Base-by-base conservation (phyloP, 2,797 vertebrate genomes). In the Tamandua tetradactyla region DNA sequence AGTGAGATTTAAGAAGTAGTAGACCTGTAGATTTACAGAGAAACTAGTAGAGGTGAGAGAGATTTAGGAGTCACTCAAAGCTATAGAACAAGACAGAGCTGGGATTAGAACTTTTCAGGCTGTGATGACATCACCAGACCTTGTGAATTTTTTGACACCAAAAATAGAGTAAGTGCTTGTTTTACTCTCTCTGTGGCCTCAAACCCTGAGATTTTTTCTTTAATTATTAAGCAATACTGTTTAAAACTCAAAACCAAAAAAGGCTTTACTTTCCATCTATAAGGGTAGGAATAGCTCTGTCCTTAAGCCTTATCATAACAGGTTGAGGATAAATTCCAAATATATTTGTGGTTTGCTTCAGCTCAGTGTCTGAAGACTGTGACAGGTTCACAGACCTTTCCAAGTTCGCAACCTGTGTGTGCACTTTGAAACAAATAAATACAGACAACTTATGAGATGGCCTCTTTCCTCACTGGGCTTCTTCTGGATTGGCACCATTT, bases 291-390 rank as follows among this genome's bases (percentile, higher is more conserved):
- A 69, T 83, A 83, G 64, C 76, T 76, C 76, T 81, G n/a, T 80
- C 49, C 40, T 91, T 92, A 92, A 92, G 66, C 71, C 76, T 93
- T 78, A 18, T 61, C 92, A 92, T 95, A 96, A 96, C 95, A 96
- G 96, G 95, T 97, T 96, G 95, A 97, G 96, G 95, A 96, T 97
- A 97, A 96, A 96, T 91, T 89, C 62, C 92, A 83, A 95, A 91
- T 83, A 55, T 96, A 93, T 80, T 96, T 74, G 94, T 95, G 97
- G 96, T 97, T 96, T 98, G 94, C 94, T 92, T 97, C 95, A 94
- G 84, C 95, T 93, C 81, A 75, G 83, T 0, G 3, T 95, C 92
- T 82, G 3, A 92, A 92, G 91, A 94, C 47, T 87, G 96, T 96
- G 83, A 94, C 89, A 94, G 95, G 75, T 95, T 90, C 0, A 15